These are phyloP conservation scores for Microctonus aethiopoides DNA, from an alignment of 2,888 invertebrate genomes.

Conservation along the genomic window DNA sequence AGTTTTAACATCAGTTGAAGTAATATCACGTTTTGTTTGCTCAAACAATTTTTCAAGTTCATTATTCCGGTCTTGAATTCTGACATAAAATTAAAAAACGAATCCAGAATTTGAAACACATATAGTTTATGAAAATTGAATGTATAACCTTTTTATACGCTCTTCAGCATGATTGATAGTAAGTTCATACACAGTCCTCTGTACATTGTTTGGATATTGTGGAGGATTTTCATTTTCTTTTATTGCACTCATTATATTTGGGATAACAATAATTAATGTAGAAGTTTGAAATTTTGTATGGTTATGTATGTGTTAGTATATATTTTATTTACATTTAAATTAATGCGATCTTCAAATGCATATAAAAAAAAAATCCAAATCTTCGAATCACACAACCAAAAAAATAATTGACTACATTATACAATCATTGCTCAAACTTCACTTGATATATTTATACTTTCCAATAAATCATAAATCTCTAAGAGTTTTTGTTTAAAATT, in stretches of 20 bases:
- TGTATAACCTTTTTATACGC: conserved; percentile 49
- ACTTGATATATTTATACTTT: conserved; percentile 19
- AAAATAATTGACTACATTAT: background rate
- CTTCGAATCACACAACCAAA: background rate
- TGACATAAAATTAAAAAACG: too few species aligned
- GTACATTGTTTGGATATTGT: conserved; percentile 46
- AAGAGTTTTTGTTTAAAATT: conserved; percentile 22
- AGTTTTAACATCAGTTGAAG: conserved; percentile 44
- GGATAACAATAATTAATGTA: background rate
- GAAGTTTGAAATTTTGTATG: background rate
- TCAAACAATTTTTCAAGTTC: conserved; percentile 42
- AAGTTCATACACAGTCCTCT: conserved; percentile 52
- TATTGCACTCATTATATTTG: background rate
- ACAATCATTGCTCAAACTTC: background rate
- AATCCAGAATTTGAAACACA: conserved; percentile 11
- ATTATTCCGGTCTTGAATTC: conserved; percentile 51
- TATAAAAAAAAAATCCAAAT: background rate
- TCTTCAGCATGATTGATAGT: conserved; percentile 48
- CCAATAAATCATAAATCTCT: conserved; percentile 23
- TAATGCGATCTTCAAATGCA: background rate
- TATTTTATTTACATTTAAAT: background rate
- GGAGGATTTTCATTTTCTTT: conserved; percentile 17
- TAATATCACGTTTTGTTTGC: conserved; percentile 33
- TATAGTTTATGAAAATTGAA: background rate
- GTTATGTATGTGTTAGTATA: background rate